A percentile compares a stretch with the other conserved stretches of the same genome.
Evolutionary conservation across 2,888 invertebrate species (phyloP).

Genomic region (Eristalis arbustorum): DNA sequence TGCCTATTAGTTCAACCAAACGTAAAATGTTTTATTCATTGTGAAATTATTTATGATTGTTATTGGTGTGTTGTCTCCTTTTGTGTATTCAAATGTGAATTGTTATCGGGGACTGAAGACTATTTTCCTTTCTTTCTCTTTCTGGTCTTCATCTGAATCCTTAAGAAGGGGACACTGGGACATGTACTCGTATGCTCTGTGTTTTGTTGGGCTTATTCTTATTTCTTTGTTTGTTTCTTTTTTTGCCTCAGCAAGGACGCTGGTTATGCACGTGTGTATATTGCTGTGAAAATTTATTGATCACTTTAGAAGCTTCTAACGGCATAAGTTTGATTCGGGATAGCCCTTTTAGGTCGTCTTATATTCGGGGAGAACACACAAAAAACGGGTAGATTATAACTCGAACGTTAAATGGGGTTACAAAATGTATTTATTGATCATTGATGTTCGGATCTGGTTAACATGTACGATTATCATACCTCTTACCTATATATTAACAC

Average conservation of each 20-base stretch:
- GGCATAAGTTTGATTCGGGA: conserved; percentile 33
- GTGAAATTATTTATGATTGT: conserved; percentile 65
- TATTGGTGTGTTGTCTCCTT: conserved; percentile 53
- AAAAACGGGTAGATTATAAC: not conserved
- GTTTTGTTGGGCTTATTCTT: not conserved
- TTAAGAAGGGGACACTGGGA: not conserved
- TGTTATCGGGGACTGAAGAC: conserved; percentile 37
- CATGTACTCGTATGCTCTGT: not conserved
- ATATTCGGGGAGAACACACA: not conserved
- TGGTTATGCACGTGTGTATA: conserved; percentile 5
- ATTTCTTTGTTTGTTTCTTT: not conserved
- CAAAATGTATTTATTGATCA: not conserved
- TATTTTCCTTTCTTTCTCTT: not conserved
- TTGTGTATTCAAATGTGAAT: conserved; percentile 58
- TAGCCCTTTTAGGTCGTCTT: not conserved
- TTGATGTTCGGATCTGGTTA: not conserved
- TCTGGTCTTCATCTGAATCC: conserved; percentile 17
- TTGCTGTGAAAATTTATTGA: conserved; percentile 43
- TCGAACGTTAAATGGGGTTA: not conserved
- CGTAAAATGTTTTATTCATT: conserved; percentile 64
- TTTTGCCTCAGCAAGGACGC: not conserved
- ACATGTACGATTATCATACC: not conserved
- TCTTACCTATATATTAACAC: too few species aligned
- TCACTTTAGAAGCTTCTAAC: conserved; percentile 32
- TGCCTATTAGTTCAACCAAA: conserved; percentile 53